Evolutionary conservation across 2,797 vertebrate genomes (phyloP).

Genomic region (Myotis planiceps): DNA sequence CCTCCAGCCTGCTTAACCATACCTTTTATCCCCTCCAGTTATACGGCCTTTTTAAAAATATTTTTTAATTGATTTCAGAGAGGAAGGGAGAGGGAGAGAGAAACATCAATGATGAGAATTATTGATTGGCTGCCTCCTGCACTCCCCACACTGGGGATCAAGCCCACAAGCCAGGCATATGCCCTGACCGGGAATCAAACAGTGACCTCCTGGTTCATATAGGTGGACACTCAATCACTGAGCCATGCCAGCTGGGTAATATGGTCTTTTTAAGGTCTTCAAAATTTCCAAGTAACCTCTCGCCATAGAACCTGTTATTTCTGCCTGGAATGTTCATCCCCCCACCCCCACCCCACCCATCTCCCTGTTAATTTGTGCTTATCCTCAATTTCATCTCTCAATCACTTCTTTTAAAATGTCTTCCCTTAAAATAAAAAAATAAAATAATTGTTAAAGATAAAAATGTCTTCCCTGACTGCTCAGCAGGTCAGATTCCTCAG

Average conservation of each 20-base stretch:
- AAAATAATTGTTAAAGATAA: neutral
- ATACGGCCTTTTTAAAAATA: neutral
- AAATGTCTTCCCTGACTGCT: neutral
- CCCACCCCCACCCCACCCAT: neutral
- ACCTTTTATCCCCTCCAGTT: neutral
- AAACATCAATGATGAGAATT: neutral
- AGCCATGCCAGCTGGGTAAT: neutral
- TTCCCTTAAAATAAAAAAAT: neutral
- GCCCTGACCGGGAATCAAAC: neutral
- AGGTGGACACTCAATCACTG: neutral
- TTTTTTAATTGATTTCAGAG: neutral
- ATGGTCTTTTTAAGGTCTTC: neutral
- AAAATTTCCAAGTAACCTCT: neutral
- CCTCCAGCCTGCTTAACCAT: neutral
- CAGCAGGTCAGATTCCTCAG: neutral
- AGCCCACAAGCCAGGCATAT: neutral
- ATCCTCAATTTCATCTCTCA: neutral
- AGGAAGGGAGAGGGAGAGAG: neutral
- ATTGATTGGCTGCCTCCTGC: neutral
- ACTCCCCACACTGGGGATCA: neutral
- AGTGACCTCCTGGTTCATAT: neutral
- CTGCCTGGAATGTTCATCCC: neutral
- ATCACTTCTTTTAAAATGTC: neutral
- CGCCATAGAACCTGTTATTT: neutral
- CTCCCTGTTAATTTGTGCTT: neutral